Base-by-base conservation (phyloP, 2,113 vertebrate genomes). In the Cinclus cinclus region DNA sequence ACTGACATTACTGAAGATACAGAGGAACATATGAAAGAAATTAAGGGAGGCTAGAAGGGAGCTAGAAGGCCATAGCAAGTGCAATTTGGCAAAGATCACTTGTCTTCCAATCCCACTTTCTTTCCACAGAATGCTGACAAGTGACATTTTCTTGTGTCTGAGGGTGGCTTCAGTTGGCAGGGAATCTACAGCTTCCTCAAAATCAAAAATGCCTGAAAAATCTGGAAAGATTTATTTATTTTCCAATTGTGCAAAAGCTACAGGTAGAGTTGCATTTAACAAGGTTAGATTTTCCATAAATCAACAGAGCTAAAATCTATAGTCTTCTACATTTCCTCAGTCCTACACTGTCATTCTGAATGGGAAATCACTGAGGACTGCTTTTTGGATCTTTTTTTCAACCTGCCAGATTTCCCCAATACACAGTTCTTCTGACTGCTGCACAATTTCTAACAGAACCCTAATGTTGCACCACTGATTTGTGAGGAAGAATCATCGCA, bases 211-310 rank as follows among this genome's bases (percentile, higher is more conserved):
- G 11, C 35, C 35, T 74, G 75, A 92, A 91, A 85, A 94, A 77
- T 67, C 47, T 41, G 35, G 39, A 83, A 77, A 88, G 30, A 94
- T 89, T 91, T 87, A 92, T 85, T 68, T 33, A 3, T 64, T 81
- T 87, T 85, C 87, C 91, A 88, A 92, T 53, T 87, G 55, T 30
- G 15, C n/a, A 74, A 91, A 74, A 88, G 63, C 39, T 79, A 83
- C 49, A 77, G 68, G 70, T 58, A 87, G 62, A 58, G 89, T 13
- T 50, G 70, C 24, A 49, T 15, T 87, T 91, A 95, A 80, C 55
- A 80, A 88, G 63, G 73, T 95, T 74, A 90, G 89, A 94, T 94
- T 92, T 91, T 91, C 84, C 59, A 91, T 88, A 94, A 91, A 95
- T 92, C 94, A 87, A 87, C 24, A 28, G 64, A 90, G 33, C 5